A percentile compares a stretch with the other conserved stretches of the same genome.
phyloP scores from a whole-genome alignment of 30 jellyfish, hydroid and myxozoan species.

The Aurelia aurita complex sp. Pacific region DNA sequence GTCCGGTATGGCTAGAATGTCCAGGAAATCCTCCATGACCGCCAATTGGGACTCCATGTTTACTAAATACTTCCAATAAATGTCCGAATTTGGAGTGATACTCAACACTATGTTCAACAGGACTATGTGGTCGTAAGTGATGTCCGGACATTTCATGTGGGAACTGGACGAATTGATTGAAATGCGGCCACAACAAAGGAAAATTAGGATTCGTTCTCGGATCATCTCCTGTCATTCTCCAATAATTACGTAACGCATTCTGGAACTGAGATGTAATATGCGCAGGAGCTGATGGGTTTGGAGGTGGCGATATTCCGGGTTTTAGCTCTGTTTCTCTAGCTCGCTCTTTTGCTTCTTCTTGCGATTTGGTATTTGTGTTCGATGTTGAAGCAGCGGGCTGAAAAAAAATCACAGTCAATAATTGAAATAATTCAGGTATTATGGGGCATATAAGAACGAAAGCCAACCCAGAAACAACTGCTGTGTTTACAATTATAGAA shows the following conservation, averaged over 20 bases:
- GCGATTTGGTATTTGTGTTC: constrained; percentile 12
- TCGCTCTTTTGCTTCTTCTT: constrained; percentile 28
- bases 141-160: constrained; percentile 71
- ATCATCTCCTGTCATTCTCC: constrained; percentile 69
- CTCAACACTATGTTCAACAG: constrained; percentile 59
- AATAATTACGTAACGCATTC: constrained; percentile 56
- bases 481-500: too few species aligned
- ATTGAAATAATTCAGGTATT: too few species aligned
- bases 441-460: too few species aligned
- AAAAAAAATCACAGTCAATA: background rate
- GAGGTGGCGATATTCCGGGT: constrained; percentile 63
- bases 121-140: constrained; percentile 58
- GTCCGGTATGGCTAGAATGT: constrained; percentile 46
- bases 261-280: constrained; percentile 94
- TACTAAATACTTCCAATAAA: constrained; percentile 50
- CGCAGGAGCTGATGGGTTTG: constrained; percentile 89
- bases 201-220: constrained; percentile 67
- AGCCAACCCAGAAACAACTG: too few species aligned
- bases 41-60: constrained; percentile 76
- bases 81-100: constrained; percentile 67
- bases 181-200: constrained; percentile 72
- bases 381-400: constrained; percentile 47
- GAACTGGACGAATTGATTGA: constrained; percentile 61
- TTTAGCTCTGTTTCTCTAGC: constrained; percentile 31
- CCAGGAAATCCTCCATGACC: constrained; percentile 45